These are phyloP conservation scores for Tangachromis dhanisi DNA, from an alignment of 2,113 vertebrate species.

Conservation along the genomic window DNA sequence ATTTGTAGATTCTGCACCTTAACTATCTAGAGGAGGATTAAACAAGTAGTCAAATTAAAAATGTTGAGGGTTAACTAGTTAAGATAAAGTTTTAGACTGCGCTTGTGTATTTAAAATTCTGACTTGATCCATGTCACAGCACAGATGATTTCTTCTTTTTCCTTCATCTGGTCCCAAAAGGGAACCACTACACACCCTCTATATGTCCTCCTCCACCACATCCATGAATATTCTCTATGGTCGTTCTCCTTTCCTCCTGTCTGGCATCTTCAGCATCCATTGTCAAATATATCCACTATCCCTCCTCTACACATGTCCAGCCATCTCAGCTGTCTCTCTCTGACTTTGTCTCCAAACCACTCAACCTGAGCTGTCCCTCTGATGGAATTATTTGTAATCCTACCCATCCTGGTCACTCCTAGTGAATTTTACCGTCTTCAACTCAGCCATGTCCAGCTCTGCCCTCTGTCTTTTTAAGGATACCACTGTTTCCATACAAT, in stretches of 20 bases:
- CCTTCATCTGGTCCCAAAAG: neutral
- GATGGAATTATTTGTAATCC: neutral
- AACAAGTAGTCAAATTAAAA: neutral
- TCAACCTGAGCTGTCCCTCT: neutral
- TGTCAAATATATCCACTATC: neutral
- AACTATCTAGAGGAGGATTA: neutral
- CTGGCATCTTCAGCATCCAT: neutral
- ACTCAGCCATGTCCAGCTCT: neutral
- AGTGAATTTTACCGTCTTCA: accelerated
- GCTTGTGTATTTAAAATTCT: neutral
- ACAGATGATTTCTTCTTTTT: neutral
- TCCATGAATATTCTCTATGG: neutral
- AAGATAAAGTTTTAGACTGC: neutral
- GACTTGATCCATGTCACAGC: neutral
- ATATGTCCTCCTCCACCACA: neutral
- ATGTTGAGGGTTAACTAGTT: neutral
- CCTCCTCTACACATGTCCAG: neutral
- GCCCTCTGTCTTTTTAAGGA: neutral
- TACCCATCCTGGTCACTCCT: neutral
- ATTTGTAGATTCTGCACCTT: neutral
- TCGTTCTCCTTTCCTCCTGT: neutral
- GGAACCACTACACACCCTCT: neutral
- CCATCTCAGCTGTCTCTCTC: neutral
- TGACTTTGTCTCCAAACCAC: neutral
- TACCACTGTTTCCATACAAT: neutral